Evolutionary conservation across 2,888 invertebrate genomes (phyloP).

Genomic region (Dimorphilus gyrociliatus): DNA sequence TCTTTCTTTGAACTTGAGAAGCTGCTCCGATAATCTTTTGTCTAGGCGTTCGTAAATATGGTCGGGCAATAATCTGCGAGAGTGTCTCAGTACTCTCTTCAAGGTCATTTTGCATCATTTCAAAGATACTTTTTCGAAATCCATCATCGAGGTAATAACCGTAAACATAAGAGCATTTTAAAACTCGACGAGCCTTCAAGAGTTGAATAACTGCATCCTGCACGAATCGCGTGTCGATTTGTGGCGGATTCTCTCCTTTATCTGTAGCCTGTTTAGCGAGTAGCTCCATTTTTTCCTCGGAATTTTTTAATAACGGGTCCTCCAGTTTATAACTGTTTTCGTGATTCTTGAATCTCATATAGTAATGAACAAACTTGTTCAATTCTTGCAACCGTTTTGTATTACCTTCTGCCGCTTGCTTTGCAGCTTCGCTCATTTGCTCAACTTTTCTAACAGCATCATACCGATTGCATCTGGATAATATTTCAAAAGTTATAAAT

Average conservation of each 20-base stretch:
- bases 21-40: constrained; percentile 48
- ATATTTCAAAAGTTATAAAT: no score
- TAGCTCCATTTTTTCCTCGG: constrained; percentile 48
- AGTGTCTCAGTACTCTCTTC: constrained; percentile 50
- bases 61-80: constrained; percentile 49
- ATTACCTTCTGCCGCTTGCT: constrained; percentile 45
- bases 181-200: constrained; percentile 46
- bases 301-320: constrained; percentile 45
- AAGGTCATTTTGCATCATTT: constrained; percentile 54
- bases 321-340: constrained; percentile 49
- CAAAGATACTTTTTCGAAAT: constrained; percentile 50
- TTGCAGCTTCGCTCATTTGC: constrained; percentile 44
- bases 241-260: constrained; percentile 23
- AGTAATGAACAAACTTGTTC: constrained; percentile 50
- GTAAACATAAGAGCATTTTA: constrained; percentile 53
- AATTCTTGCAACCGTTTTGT: constrained; percentile 47
- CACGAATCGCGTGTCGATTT: constrained; percentile 42
- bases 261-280: constrained; percentile 42
- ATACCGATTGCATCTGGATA: constrained; percentile 48
- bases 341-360: constrained; percentile 49
- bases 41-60: constrained; percentile 47
- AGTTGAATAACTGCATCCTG: constrained; percentile 50
- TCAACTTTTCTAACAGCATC: constrained; percentile 50
- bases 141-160: constrained; percentile 51
- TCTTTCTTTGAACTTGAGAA: constrained; percentile 44